Base-by-base conservation (phyloP, 1,140 invertebrate genomes). In the Scaptomyza graminum region DNA sequence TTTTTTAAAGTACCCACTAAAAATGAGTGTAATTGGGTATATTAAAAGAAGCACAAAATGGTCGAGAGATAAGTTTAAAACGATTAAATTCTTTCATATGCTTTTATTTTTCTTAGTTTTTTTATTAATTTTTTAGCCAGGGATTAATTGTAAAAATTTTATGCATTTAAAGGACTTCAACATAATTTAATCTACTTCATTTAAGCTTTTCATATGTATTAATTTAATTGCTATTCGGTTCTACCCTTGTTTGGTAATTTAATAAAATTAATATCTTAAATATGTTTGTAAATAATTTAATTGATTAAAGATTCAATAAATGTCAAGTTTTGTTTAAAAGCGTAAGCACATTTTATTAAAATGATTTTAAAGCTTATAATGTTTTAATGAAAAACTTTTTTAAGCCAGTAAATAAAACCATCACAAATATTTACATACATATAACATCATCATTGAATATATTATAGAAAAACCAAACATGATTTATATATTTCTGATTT, bases 131-230 rank as follows among this genome's bases (percentile, higher is more conserved):
- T 22, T 22, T 22, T 1, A 22, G 4, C 0, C 18, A 22, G 59
- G 34, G 62, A 69, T 80, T 84, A 76, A 85, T 64, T 84, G 76
- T 76, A 44, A 65, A 72, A 46, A 68, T 69, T 67, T 43, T 56
- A 8, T 28, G n/a, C 55, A 60, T 62, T 39, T 31, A 62, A 66
- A 69, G 47, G 41, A n/a, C 37, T n/a, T 31, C 18, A 16, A 43
- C 34, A 50, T 78, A 64, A 83, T 82, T 82, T 57, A 81, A 87
- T 85, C 66, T 77, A 71, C 74, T 77, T 81, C 66, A 71, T 78
- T 81, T 71, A 79, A 82, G 65, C 62, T 64, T 80, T 64, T 39
- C 59, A 56, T 75, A 67, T 65, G 83, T 62, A 51, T 66, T 79
- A 85, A 81, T 84, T 84, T 81, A 81, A 84, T 87, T 77, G 74